Evolutionary conservation across 2,888 invertebrate genomes (phyloP).

Genomic region (Watsonalla cultraria): DNA sequence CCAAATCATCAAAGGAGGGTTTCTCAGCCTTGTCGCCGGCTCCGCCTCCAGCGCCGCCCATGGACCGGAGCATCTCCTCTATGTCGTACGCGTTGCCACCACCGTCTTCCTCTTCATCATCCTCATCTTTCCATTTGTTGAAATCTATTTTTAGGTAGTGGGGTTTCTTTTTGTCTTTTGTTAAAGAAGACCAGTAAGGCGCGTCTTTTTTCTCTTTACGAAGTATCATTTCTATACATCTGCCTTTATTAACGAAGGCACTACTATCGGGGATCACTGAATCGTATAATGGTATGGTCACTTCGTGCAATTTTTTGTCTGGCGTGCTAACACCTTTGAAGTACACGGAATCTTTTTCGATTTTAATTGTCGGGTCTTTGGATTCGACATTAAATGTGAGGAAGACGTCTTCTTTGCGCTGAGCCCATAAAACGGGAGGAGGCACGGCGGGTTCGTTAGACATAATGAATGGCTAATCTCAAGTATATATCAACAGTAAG

Average conservation of each 20-base stretch:
- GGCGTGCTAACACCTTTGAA: constrained; percentile 93
- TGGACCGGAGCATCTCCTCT: constrained; percentile 86
- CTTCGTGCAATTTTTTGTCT: constrained; percentile 91
- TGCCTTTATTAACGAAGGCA: constrained; percentile 83
- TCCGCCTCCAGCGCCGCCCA: constrained; percentile 77
- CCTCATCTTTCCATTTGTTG: constrained; percentile 98
- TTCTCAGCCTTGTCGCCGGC: constrained; percentile 76
- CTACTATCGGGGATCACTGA: constrained; percentile 90
- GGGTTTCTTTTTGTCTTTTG: constrained; percentile 92
- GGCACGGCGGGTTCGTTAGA: constrained; percentile 78
- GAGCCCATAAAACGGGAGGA: constrained; percentile 96
- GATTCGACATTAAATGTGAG: constrained; percentile 95
- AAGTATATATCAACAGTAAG: constrained; percentile 6
- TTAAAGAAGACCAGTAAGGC: constrained; percentile 92
- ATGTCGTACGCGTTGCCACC: constrained; percentile 74
- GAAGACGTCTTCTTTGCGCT: constrained; percentile 88
- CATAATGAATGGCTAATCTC: constrained; percentile 35
- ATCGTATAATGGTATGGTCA: constrained; percentile 90
- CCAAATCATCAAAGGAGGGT: constrained; percentile 87
- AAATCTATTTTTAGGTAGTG: constrained; percentile 99
- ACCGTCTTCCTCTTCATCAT: constrained; percentile 86
- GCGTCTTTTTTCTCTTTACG: constrained; percentile 84
- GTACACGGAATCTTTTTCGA: constrained; percentile 84
- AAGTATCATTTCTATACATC: constrained; percentile 87
- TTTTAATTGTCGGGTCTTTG: constrained; percentile 89